Conservation (phyloP, 2,888 invertebrate genomes). For the Galerucella calmariensis region DNA sequence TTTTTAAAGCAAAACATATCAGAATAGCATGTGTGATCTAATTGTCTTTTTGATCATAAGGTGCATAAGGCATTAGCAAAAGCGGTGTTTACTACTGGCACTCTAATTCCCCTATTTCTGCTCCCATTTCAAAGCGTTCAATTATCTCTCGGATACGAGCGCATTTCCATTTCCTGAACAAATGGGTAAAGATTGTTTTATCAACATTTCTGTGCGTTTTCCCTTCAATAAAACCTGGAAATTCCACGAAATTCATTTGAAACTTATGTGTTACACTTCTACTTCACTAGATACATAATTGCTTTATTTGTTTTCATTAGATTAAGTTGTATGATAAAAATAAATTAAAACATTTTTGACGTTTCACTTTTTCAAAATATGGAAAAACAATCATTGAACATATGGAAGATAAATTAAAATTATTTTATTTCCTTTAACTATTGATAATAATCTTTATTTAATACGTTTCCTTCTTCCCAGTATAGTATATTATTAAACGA, state of each 20-base stretch:
- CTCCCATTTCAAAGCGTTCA: background rate
- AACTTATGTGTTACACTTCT: background rate
- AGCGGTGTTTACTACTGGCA: background rate
- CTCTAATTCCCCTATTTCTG: background rate
- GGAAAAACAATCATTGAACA: no score
- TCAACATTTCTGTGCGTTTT: background rate
- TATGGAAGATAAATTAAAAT: no score
- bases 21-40: background rate
- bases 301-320: background rate
- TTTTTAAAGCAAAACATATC: background rate
- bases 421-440: no score
- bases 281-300: background rate
- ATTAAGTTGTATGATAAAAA: background rate
- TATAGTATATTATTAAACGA: no score
- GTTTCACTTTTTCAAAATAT: no score
- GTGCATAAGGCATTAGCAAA: background rate
- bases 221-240: background rate
- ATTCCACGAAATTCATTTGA: background rate
- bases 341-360: no score
- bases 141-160: background rate
- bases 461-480: no score
- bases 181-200: background rate
- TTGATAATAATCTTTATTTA: no score
- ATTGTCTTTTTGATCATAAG: background rate
- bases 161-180: constrained; percentile 2